Percentiles rank a stretch among this genome's conserved stretches.
These are phyloP conservation scores for Cantharis rufa DNA, from an alignment of 2,888 invertebrate species.

Conservation along the genomic window DNA sequence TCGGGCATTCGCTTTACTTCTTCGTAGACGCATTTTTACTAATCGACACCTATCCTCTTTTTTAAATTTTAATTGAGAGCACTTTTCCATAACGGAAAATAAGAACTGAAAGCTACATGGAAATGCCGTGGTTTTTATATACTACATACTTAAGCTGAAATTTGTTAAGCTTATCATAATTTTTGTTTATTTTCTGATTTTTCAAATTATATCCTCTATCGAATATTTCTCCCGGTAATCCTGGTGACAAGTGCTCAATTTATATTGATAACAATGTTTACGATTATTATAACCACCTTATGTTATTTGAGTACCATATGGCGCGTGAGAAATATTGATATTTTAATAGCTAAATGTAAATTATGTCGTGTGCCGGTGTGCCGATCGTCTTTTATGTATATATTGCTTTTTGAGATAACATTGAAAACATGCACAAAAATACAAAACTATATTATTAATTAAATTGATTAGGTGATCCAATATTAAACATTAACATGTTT, in stretches of 20 bases:
- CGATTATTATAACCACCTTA: slow-evolving; percentile 40
- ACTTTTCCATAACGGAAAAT: slow-evolving; percentile 37
- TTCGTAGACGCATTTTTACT: slow-evolving; percentile 49
- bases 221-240: slow-evolving; percentile 39
- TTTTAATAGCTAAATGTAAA: slow-evolving; percentile 20
- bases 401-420: not conserved
- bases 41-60: slow-evolving; percentile 38
- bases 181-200: slow-evolving; percentile 51
- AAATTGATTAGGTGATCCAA: not conserved
- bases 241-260: slow-evolving; percentile 44
- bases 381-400: not conserved
- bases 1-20: slow-evolving; percentile 63
- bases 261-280: slow-evolving; percentile 30
- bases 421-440: not conserved
- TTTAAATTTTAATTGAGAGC: slow-evolving; percentile 4
- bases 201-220: slow-evolving; percentile 41
- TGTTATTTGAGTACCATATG: slow-evolving; percentile 37
- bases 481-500: not conserved
- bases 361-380: slow-evolving; percentile 2
- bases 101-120: not conserved
- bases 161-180: slow-evolving; percentile 35
- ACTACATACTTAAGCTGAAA: slow-evolving; percentile 6
- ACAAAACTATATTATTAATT: not conserved
- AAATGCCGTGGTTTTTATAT: not conserved
- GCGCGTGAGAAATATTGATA: slow-evolving; percentile 20